Conservation (phyloP, 2,113 vertebrate species). For the Lophotis ruficrista region DNA sequence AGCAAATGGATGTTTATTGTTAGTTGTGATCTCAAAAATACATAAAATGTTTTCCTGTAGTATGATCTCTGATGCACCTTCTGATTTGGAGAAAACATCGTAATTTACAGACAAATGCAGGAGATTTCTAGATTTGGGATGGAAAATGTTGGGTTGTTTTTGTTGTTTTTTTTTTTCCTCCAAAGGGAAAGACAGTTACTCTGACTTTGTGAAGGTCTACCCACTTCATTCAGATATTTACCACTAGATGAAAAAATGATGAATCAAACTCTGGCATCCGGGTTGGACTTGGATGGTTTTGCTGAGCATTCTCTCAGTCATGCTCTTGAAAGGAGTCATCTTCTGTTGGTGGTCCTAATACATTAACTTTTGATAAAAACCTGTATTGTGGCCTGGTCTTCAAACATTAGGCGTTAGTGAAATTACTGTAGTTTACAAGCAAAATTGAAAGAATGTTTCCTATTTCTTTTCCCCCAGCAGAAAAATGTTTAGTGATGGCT, state of each 20-base stretch:
- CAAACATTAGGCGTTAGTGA: not conserved
- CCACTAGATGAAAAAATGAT: not conserved
- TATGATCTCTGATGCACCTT: not conserved
- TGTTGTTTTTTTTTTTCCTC: not conserved
- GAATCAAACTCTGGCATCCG: not conserved
- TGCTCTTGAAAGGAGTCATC: not conserved
- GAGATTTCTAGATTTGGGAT: not conserved
- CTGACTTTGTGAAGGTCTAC: not conserved
- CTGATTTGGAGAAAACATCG: not conserved
- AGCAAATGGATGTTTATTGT: not conserved
- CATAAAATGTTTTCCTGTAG: not conserved
- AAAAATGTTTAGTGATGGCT: not conserved
- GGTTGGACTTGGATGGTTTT: not conserved
- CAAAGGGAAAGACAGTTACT: not conserved
- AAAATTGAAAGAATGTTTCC: not conserved
- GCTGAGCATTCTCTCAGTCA: not conserved
- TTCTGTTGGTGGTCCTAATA: not conserved
- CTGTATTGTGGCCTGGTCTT: not conserved
- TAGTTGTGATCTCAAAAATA: not conserved
- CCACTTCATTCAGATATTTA: not conserved
- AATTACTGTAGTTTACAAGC: not conserved
- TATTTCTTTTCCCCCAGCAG: not conserved
- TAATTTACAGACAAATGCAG: not conserved
- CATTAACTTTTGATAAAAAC: not conserved
- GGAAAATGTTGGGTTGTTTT: not conserved